Evolutionary conservation across 2,888 invertebrate genomes (phyloP).

Genomic region (Drosophila falleni): DNA sequence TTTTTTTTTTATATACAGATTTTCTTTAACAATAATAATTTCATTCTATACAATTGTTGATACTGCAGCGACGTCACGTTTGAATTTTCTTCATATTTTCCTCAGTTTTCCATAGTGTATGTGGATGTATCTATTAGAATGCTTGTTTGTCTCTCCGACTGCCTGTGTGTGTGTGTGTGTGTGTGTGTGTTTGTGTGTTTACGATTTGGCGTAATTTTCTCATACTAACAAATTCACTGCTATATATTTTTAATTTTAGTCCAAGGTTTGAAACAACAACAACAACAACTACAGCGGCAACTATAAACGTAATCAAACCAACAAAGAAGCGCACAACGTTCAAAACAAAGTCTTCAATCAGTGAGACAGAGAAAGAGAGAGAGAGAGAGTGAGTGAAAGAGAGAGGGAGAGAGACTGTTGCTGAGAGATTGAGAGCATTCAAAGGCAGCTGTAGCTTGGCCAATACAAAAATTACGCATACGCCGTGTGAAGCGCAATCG

Average conservation of each 20-base stretch:
- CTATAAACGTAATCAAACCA: conserved; percentile 66
- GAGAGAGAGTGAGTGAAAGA: conserved; percentile 15
- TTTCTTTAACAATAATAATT: background rate
- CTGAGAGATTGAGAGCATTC: conserved; percentile 7
- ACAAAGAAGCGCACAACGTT: conserved; percentile 58
- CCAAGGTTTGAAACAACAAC: conserved; percentile 83
- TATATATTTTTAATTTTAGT: conserved; percentile 83
- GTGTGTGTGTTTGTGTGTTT: conserved; percentile 53
- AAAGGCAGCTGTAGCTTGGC: conserved; percentile 54
- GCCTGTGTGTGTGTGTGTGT: conserved; percentile 22
- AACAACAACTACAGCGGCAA: conserved; percentile 28
- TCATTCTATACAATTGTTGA: background rate
- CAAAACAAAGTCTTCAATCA: conserved; percentile 61
- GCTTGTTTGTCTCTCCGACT: background rate
- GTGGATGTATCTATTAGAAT: conserved; percentile 17
- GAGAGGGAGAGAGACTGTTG: conserved; percentile 17
- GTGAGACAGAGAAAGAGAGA: conserved; percentile 8
- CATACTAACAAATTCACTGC: conserved; percentile 73
- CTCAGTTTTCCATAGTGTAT: conserved; percentile 19
- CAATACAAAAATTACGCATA: conserved; percentile 70
- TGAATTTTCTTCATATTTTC: conserved; percentile 18
- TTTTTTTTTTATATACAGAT: background rate
- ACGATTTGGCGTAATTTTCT: conserved; percentile 71
- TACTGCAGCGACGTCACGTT: conserved; percentile 13
- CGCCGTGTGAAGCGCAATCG: conserved; percentile 67